Conservation (phyloP, 2,888 invertebrate species). For the Chaitophorus viminalis region DNA sequence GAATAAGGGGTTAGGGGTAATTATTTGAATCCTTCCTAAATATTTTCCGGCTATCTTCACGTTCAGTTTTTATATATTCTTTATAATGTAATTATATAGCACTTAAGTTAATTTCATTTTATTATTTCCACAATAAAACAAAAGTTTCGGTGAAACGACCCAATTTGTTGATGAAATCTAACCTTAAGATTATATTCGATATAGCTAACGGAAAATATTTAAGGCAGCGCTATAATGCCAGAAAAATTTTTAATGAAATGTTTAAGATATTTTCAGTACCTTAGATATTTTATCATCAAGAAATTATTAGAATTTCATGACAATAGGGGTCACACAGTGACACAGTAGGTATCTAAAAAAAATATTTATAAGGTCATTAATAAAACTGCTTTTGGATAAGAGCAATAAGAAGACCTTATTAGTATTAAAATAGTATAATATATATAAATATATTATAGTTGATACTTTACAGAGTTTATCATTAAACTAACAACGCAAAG, state of each 20-base stretch:
- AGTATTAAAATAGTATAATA: not conserved
- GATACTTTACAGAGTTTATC: not conserved
- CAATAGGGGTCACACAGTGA: slow-evolving; percentile 1
- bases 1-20: too few species aligned
- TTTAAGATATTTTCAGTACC: not conserved
- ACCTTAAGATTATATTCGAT: not conserved
- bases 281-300: not conserved
- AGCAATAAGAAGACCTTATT: not conserved
- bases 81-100: too few species aligned
- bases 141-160: not conserved
- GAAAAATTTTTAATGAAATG: not conserved
- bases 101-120: not conserved
- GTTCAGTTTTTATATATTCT: too few species aligned
- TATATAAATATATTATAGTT: too few species aligned
- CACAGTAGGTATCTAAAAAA: not conserved
- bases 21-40: too few species aligned
- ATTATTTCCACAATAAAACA: not conserved
- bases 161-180: not conserved
- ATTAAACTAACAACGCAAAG: not conserved
- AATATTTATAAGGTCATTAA: slow-evolving; percentile 16
- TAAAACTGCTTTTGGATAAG: not conserved
- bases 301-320: not conserved
- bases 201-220: not conserved
- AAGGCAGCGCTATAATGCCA: not conserved
- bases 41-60: too few species aligned